These are phyloP conservation scores for Cydia amplana DNA, from an alignment of 1,140 invertebrate species.

Conservation along the genomic window DNA sequence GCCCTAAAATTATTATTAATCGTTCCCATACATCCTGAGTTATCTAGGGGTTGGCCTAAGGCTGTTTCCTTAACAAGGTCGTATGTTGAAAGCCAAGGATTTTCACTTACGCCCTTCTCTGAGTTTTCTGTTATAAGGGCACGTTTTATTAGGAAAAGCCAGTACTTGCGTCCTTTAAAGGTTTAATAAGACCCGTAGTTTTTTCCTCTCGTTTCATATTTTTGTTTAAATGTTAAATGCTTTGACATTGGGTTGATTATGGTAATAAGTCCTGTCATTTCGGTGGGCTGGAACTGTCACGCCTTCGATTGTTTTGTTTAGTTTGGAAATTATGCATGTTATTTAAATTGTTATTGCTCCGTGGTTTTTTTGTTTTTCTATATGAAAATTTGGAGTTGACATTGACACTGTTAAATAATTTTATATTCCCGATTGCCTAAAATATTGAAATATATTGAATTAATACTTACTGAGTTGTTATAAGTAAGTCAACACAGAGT, in stretches of 20 bases:
- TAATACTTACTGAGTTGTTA: too few species aligned
- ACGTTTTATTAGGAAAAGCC: constrained; percentile 3
- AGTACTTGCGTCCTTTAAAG: neutral
- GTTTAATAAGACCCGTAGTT: constrained; percentile 27
- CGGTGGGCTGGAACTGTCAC: constrained; percentile 13
- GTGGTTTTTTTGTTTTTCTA: neutral
- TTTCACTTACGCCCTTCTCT: neutral
- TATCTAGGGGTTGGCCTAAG: constrained; percentile 10
- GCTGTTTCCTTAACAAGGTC: neutral
- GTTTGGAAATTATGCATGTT: constrained; percentile 19
- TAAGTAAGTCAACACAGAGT: too few species aligned
- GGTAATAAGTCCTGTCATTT: constrained; percentile 28
- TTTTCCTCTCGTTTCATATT: constrained; percentile 8
- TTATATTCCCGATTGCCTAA: neutral
- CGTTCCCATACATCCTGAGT: constrained; percentile 18
- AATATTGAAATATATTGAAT: neutral
- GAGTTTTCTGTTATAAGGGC: neutral
- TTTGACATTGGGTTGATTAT: constrained; percentile 30
- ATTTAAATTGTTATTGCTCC: neutral
- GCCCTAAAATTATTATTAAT: constrained; percentile 30
- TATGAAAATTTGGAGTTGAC: neutral
- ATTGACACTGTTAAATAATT: neutral
- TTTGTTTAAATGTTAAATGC: constrained; percentile 22
- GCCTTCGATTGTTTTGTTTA: constrained; percentile 27
- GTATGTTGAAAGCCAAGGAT: neutral